Evolutionary conservation across 2,113 vertebrate genomes (phyloP).

Genomic region (human (Homo sapiens)): DNA sequence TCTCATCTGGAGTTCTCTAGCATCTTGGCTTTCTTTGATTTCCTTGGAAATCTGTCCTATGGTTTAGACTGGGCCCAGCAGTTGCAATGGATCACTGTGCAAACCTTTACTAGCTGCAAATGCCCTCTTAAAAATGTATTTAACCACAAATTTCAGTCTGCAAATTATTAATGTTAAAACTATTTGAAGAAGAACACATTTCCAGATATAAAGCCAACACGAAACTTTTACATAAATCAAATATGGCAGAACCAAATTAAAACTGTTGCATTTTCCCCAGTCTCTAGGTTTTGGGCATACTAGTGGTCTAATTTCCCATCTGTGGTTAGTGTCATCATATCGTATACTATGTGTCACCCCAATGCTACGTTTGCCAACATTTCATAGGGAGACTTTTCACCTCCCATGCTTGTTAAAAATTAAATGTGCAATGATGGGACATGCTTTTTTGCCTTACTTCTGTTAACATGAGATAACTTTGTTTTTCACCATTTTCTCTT

Average conservation of each 20-base stretch:
- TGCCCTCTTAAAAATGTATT: conserved; percentile 61
- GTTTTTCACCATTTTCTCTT: conserved; percentile 19
- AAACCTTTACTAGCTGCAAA: conserved; percentile 51
- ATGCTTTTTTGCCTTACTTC: not conserved
- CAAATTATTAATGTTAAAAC: conserved; percentile 69
- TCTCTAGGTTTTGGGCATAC: not conserved
- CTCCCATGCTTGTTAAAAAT: not conserved
- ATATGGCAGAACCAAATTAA: conserved; percentile 46
- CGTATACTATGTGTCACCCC: not conserved
- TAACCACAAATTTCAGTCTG: conserved; percentile 65
- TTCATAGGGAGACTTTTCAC: not conserved
- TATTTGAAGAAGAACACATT: conserved; percentile 72
- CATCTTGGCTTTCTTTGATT: conserved; percentile 57
- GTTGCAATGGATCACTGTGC: not conserved
- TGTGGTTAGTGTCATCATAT: not conserved
- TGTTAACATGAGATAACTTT: not conserved
- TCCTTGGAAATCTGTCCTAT: conserved; percentile 49
- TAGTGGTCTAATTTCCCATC: not conserved
- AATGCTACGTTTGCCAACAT: not conserved
- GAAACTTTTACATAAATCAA: conserved; percentile 55
- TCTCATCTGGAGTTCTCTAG: conserved; percentile 33
- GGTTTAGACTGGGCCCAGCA: conserved; percentile 45
- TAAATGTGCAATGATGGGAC: not conserved
- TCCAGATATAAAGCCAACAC: conserved; percentile 70
- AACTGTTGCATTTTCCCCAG: conserved; percentile 51